phyloP scores from a whole-genome alignment of 2,797 vertebrate species.

The Leptodactylus fallax region DNA sequence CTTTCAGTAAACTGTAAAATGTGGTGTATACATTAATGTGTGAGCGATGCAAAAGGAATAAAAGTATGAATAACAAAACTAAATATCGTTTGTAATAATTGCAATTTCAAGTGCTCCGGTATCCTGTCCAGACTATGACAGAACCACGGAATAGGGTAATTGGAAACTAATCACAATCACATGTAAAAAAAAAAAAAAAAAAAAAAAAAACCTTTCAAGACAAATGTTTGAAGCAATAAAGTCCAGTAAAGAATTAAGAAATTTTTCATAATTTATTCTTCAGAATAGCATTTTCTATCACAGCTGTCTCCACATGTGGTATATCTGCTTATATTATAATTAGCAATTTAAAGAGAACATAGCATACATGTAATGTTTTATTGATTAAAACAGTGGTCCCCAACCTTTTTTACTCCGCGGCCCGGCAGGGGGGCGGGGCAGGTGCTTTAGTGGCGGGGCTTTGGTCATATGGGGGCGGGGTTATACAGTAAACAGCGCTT shows the following conservation, averaged over 20 bases:
- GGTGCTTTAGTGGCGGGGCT: too few relatives aligned
- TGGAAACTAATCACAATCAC: neutral
- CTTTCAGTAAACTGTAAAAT: slow-evolving; percentile 7
- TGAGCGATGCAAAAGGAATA: neutral
- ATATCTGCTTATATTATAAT: neutral
- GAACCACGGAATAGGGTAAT: neutral
- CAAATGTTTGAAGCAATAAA: neutral
- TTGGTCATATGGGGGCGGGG: too few relatives aligned
- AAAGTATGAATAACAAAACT: neutral
- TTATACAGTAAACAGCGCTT: too few relatives aligned
- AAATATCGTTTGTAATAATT: neutral
- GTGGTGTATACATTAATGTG: neutral
- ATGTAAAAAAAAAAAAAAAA: too few relatives aligned
- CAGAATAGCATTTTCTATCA: neutral
- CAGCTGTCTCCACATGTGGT: neutral
- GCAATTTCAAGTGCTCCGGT: neutral
- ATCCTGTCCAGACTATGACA: neutral
- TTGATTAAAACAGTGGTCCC: too few relatives aligned
- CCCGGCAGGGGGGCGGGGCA: too few relatives aligned
- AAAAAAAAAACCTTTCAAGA: neutral
- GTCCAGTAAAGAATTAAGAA: neutral
- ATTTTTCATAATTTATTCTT: neutral
- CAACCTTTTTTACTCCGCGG: too few relatives aligned
- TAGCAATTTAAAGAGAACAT: too few relatives aligned
- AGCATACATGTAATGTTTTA: neutral